Evolutionary conservation across 2,113 vertebrate species (phyloP).

Genomic region (Megaleporinus macrocephalus): DNA sequence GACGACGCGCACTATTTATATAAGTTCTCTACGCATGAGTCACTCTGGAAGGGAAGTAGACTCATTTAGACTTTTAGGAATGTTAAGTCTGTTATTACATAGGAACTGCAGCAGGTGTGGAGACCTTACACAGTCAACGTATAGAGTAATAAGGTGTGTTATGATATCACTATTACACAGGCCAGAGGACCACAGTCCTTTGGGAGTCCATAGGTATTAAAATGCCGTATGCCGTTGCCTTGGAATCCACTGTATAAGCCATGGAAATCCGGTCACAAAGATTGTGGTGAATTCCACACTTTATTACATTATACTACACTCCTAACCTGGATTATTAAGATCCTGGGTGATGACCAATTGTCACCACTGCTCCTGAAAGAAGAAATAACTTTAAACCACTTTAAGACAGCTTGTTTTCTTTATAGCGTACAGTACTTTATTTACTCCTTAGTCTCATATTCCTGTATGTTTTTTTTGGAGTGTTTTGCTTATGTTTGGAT

Average conservation of each 20-base stretch:
- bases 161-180: background rate
- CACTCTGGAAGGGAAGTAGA: background rate
- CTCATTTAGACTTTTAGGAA: background rate
- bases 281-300: background rate
- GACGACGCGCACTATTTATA: background rate
- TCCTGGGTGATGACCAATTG: background rate
- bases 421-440: background rate
- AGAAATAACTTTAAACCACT: background rate
- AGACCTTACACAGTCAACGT: background rate
- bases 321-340: background rate
- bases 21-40: background rate
- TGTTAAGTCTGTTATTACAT: background rate
- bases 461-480: no score
- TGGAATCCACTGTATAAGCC: background rate
- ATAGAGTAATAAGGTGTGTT: background rate
- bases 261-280: background rate
- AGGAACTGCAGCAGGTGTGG: background rate
- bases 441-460: no score
- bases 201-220: background rate
- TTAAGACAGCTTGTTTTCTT: background rate
- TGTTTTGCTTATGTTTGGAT: no score
- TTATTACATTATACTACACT: background rate
- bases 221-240: background rate
- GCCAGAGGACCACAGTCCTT: background rate
- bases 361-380: background rate